Conservation (phyloP, 2,888 invertebrate genomes). For the Nomada fucata region DNA sequence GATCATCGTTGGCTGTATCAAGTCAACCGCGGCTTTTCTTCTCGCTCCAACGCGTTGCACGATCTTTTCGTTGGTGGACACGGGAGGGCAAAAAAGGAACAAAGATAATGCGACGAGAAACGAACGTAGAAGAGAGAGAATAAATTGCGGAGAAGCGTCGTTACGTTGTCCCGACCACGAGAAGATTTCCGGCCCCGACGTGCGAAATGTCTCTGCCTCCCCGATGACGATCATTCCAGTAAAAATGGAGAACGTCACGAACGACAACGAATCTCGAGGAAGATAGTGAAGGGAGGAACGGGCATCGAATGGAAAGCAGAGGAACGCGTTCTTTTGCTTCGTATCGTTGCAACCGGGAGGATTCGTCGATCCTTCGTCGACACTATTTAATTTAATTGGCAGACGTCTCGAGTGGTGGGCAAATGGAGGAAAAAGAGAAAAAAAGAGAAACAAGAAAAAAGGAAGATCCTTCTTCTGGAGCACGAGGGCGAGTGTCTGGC, state of each 20-base stretch:
- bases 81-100: constrained; percentile 10
- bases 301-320: background rate
- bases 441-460: background rate
- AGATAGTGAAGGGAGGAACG: background rate
- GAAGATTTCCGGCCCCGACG: background rate
- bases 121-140: background rate
- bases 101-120: background rate
- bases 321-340: constrained; percentile 21
- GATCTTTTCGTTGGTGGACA: constrained; percentile 44
- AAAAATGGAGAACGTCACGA: background rate
- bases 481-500: background rate
- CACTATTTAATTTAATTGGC: constrained; percentile 77
- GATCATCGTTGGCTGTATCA: constrained; percentile 59
- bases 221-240: constrained; percentile 24
- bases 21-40: constrained; percentile 45
- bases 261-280: background rate
- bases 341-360: constrained; percentile 10
- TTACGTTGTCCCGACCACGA: constrained; percentile 3
- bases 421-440: constrained; percentile 50
- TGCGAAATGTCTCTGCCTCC: constrained; percentile 1
- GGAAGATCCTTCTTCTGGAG: background rate
- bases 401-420: constrained; percentile 77
- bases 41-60: constrained; percentile 57
- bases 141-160: background rate
- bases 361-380: constrained; percentile 45